Percentiles rank a stretch among this genome's conserved stretches.
Evolutionary conservation across 2,888 invertebrate species (phyloP).

Genomic region (Cremastinae sp.): DNA sequence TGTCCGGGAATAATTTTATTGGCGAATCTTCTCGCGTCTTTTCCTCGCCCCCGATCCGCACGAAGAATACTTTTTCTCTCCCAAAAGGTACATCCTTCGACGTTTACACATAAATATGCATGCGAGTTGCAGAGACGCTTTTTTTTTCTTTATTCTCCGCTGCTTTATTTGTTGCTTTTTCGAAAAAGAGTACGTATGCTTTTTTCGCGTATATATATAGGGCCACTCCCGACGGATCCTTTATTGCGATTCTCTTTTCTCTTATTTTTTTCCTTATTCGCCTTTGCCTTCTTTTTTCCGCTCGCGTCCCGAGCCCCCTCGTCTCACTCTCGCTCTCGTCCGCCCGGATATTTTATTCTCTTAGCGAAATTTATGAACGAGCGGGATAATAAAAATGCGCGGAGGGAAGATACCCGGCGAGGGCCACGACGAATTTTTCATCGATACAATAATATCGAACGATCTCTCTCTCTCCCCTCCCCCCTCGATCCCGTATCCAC

Average conservation of each 20-base stretch:
- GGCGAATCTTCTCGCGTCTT: background rate
- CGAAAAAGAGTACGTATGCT: conserved; percentile 40
- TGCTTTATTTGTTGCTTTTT: conserved; percentile 27
- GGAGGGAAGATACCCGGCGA: conserved; percentile 35
- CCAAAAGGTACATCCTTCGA: conserved; percentile 18
- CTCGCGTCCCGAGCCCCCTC: conserved; percentile 5
- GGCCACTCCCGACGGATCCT: conserved; percentile 50
- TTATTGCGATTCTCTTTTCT: conserved; percentile 43
- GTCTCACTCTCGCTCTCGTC: conserved; percentile 33
- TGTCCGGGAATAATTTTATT: background rate
- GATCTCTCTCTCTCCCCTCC: conserved; percentile 3
- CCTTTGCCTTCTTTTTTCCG: background rate
- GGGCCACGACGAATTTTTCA: conserved; percentile 42
- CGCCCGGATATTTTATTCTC: conserved; percentile 74
- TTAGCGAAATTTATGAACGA: conserved; percentile 77
- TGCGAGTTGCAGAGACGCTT: background rate
- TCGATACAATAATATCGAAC: conserved; percentile 67
- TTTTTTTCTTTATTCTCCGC: no score
- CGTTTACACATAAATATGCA: conserved; percentile 28
- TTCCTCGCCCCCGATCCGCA: conserved; percentile 1
- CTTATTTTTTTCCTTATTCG: no score
- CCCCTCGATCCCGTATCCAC: no score
- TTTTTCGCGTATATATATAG: conserved; percentile 32
- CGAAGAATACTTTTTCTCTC: conserved; percentile 31
- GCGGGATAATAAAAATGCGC: conserved; percentile 76